Evolutionary conservation across 1,140 invertebrate genomes (phyloP).

Genomic region (Achroia grisella): DNA sequence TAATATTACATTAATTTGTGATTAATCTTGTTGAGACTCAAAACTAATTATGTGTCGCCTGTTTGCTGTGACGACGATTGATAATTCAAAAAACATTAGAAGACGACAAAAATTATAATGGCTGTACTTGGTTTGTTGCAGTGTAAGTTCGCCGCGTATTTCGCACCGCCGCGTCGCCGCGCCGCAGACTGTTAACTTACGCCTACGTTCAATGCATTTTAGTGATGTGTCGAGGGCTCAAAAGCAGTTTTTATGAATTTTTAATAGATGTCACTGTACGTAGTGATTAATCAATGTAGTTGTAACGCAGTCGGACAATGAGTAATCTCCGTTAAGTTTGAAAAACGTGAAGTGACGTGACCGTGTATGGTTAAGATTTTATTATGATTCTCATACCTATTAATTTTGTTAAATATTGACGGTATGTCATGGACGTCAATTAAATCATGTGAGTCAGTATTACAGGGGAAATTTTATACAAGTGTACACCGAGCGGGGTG

Average conservation of each 20-base stretch:
- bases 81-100: too few species aligned
- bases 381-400: slow-evolving; percentile 28
- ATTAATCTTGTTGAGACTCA: too few species aligned
- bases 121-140: slow-evolving; percentile 41
- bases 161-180: slow-evolving; percentile 10
- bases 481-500: background rate
- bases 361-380: slow-evolving; percentile 15
- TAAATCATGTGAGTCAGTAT: slow-evolving; percentile 64
- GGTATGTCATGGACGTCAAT: slow-evolving; percentile 47
- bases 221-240: slow-evolving; percentile 57
- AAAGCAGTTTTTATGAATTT: slow-evolving; percentile 66
- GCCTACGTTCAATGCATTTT: slow-evolving; percentile 39
- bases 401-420: slow-evolving; percentile 21
- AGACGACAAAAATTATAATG: too few species aligned
- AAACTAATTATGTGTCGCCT: too few species aligned
- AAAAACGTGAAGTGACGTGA: slow-evolving; percentile 17
- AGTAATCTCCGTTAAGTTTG: slow-evolving; percentile 45
- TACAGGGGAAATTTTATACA: slow-evolving; percentile 50
- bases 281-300: slow-evolving; percentile 1
- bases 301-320: slow-evolving; percentile 21
- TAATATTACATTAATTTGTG: too few species aligned
- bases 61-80: too few species aligned
- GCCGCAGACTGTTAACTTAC: background rate
- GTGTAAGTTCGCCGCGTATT: slow-evolving; percentile 34
- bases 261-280: slow-evolving; percentile 51